A percentile compares a stretch with the other conserved stretches of the same genome.
phyloP scores from a whole-genome alignment of 2,797 vertebrate species.

The Sebastes flavidus region DNA sequence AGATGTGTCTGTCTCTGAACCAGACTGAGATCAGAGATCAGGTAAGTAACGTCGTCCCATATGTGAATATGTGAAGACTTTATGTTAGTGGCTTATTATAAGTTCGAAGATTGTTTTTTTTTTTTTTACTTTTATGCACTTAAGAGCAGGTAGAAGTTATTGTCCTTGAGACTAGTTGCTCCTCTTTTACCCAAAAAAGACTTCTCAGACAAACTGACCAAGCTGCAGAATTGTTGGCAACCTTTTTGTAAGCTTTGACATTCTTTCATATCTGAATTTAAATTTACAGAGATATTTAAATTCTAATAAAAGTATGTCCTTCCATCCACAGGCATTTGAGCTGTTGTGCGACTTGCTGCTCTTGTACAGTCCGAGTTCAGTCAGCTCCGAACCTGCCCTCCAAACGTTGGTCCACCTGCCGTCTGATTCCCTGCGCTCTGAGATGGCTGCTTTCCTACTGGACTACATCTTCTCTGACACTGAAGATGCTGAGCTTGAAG shows the following conservation, averaged over 20 bases:
- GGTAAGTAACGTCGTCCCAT: constrained; percentile 40
- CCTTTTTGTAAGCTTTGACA: not conserved
- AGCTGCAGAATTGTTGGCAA: not conserved
- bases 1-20: constrained; percentile 82
- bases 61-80: not conserved
- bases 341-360: constrained; percentile 90
- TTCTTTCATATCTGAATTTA: not conserved
- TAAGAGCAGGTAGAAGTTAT: not conserved
- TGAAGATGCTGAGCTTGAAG: constrained; percentile 42
- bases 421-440: constrained; percentile 82
- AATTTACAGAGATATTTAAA: not conserved
- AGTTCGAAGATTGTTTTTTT: not conserved
- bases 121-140: not conserved
- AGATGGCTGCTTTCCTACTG: constrained; percentile 89
- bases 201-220: not conserved
- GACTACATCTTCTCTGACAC: constrained; percentile 86
- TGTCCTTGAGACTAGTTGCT: not conserved
- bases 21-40: constrained; percentile 82
- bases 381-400: constrained; percentile 61
- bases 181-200: not conserved
- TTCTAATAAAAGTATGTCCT: not conserved
- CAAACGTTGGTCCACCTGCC: constrained; percentile 73
- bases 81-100: not conserved
- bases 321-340: constrained; percentile 84
- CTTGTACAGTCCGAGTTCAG: constrained; percentile 80